These are phyloP conservation scores for Acrocephalus kingi DNA, from an alignment of 2,113 vertebrate genomes.

Conservation along the genomic window DNA sequence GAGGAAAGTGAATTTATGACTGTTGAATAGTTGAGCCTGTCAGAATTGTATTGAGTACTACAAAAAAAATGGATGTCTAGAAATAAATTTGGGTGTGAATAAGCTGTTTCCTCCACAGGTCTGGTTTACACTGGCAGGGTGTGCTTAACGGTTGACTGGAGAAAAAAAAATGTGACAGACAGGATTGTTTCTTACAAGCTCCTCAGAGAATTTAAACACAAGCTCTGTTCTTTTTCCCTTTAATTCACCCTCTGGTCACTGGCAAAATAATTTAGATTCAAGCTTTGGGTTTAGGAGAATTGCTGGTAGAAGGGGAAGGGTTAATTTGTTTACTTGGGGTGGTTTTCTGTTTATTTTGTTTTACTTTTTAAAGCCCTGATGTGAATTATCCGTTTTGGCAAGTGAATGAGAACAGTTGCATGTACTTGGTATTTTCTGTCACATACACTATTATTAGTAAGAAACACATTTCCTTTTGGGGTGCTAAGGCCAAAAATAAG, in stretches of 20 bases:
- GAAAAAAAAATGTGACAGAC: constrained; percentile 27
- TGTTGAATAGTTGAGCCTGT: background rate
- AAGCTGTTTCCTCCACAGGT: constrained; percentile 33
- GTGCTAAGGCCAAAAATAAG: constrained; percentile 73
- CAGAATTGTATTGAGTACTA: background rate
- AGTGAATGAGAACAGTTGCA: constrained; percentile 69
- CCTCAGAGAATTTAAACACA: background rate
- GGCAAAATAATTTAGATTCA: background rate
- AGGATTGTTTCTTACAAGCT: background rate
- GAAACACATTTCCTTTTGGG: constrained; percentile 76
- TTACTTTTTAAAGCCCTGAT: constrained; percentile 50
- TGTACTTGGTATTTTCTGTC: constrained; percentile 65
- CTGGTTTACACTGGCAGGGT: constrained; percentile 8
- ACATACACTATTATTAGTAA: constrained; percentile 72
- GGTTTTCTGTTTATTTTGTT: constrained; percentile 39
- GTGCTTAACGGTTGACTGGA: background rate
- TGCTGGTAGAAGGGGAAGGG: background rate
- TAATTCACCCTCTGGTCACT: background rate
- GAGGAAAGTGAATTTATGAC: constrained; percentile 1
- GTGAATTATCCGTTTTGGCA: constrained; percentile 65
- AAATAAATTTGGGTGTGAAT: constrained; percentile 31
- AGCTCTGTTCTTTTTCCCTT: background rate
- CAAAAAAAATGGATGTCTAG: background rate
- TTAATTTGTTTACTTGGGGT: constrained; percentile 50
- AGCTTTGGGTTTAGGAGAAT: background rate